A percentile compares a stretch with the other conserved stretches of the same genome.
phyloP scores from a whole-genome alignment of 2,888 invertebrate genomes.

The Hyalella azteca region DNA sequence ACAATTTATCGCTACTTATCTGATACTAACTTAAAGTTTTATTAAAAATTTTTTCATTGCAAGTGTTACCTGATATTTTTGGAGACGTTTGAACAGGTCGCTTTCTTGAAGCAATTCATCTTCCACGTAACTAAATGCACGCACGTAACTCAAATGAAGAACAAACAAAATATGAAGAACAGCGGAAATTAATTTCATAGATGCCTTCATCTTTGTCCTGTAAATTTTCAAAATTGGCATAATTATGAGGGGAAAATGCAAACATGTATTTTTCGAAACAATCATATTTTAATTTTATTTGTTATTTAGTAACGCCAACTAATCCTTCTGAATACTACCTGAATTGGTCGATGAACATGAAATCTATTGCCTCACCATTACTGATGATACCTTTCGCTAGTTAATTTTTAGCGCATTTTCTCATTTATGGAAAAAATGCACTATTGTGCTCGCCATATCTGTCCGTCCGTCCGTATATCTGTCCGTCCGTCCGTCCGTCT shows the following conservation, averaged over 20 bases:
- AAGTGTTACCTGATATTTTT: slow-evolving; percentile 21
- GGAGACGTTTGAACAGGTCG: slow-evolving; percentile 14
- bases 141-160: background rate
- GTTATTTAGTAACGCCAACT: background rate
- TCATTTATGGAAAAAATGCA: no score
- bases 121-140: background rate
- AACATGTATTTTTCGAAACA: background rate
- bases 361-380: background rate
- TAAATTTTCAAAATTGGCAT: no score
- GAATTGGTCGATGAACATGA: background rate
- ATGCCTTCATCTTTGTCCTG: background rate
- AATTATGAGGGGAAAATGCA: background rate
- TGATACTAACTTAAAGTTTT: no score
- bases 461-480: no score
- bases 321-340: no score
- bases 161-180: background rate
- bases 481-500: no score
- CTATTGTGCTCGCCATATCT: no score
- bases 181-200: background rate
- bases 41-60: background rate
- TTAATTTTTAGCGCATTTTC: background rate
- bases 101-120: slow-evolving; percentile 3
- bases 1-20: no score
- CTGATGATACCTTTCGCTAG: background rate
- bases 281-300: background rate